Evolutionary conservation across 2,113 vertebrate genomes (phyloP).

Genomic region (Cyanoderma ruficeps): DNA sequence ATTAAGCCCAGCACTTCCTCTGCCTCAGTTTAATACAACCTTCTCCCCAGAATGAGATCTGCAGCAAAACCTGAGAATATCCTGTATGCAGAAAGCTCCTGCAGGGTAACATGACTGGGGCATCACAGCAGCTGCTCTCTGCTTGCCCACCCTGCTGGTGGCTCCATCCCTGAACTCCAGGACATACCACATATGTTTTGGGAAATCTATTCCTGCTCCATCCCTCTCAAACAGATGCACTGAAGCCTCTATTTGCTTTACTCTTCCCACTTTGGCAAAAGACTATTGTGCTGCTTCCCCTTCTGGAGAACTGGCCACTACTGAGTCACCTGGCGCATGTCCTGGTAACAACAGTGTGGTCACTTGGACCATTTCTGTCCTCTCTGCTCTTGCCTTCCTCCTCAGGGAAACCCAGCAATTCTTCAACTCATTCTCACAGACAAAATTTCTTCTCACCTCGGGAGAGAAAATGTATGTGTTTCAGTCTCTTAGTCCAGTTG

Average conservation of each 20-base stretch:
- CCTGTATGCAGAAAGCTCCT: background rate
- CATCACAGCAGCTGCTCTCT: background rate
- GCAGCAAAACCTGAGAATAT: background rate
- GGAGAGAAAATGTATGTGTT: background rate
- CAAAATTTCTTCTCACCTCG: background rate
- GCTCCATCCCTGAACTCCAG: background rate
- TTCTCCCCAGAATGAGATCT: background rate
- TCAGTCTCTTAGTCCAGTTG: background rate
- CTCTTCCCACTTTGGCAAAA: background rate
- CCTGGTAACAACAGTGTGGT: background rate
- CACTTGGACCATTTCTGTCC: background rate
- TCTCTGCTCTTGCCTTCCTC: background rate
- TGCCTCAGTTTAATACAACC: background rate
- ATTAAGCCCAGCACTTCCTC: background rate
- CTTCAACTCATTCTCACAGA: background rate
- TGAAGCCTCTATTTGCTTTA: background rate
- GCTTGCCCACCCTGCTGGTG: background rate
- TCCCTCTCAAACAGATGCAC: background rate
- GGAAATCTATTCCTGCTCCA: background rate
- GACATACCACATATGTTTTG: background rate
- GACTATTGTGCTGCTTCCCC: background rate
- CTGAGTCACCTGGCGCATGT: background rate
- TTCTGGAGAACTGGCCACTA: background rate
- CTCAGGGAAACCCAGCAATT: background rate
- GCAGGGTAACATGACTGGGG: background rate